Conservation (phyloP, 2,888 invertebrate genomes). For the Altica lythri region DNA sequence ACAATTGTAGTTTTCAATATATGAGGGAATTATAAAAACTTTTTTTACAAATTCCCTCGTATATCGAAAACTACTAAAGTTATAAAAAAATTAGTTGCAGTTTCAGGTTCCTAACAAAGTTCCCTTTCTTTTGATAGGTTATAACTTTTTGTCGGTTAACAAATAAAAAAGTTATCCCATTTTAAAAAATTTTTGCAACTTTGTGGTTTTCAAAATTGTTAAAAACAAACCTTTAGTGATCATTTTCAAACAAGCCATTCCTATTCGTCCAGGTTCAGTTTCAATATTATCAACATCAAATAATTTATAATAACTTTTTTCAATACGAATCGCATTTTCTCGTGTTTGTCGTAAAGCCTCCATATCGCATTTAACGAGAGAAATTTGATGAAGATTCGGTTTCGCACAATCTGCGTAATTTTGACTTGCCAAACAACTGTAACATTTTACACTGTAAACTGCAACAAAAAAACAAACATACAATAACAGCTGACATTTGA, state of each 20-base stretch:
- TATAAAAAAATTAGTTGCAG: too few species aligned
- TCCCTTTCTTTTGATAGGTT: too few species aligned
- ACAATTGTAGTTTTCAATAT: too few species aligned
- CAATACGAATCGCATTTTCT: constrained; percentile 42
- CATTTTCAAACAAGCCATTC: constrained; percentile 50
- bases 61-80: too few species aligned
- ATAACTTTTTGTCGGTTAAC: too few species aligned
- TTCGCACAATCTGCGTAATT: constrained; percentile 46
- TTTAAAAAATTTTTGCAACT: too few species aligned
- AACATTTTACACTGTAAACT: constrained; percentile 46
- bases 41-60: too few species aligned
- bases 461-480: too few species aligned
- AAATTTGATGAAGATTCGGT: constrained; percentile 43
- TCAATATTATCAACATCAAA: constrained; percentile 48
- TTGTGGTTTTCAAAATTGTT: background rate
- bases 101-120: too few species aligned
- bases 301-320: constrained; percentile 42
- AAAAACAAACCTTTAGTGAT: constrained; percentile 45
- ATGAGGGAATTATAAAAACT: too few species aligned
- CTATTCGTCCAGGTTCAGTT: constrained; percentile 38
- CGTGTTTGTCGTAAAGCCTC: constrained; percentile 43
- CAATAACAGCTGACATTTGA: too few species aligned
- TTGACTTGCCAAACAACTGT: constrained; percentile 47
- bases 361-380: constrained; percentile 44
- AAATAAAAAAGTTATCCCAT: too few species aligned